Base-by-base conservation (phyloP, 2,888 invertebrate genomes). In the Chrysolina oricalcia region DNA sequence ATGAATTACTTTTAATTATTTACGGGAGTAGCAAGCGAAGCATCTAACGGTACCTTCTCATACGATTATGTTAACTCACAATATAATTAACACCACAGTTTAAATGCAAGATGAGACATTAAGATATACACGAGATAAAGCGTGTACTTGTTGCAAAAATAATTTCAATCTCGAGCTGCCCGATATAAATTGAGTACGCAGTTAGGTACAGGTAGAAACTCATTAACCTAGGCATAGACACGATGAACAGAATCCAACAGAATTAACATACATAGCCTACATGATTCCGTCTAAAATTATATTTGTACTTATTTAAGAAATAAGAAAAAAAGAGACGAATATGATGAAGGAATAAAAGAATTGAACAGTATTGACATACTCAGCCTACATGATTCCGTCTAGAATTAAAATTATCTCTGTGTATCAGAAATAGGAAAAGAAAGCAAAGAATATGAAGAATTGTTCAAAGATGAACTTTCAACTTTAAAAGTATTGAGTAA, bases 31-130 rank as follows among this genome's bases (percentile, higher is more conserved):
- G 66, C 53, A 70, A 71, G 64, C 70, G 65, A 70, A 67, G 66
- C 68, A 67, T 72, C 73, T 79, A 80, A 76, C 80, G 75, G 80
- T 77, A 50, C 40, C 40, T 71, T 70, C 73, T 63, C 75, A 73
- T 79, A 75, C 75, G 78, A 75, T 77, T 75, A 79, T 73, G 73
- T 79, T 79, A 75, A 75, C 78, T 75, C 70, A 59, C 70, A 72
- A 77, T 76, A 76, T 78, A 78, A 78, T 78, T 75, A 78, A 78
- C 76, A 76, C 75, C 68, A 72, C 66, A 72, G 66, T 75, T 76
- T 75, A 75, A 73, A 71, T 72, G 70, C 74, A 67, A 63, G 76
- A 78, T 78, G 67, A 64, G 50, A 70, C 75, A 78, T 78, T 78
- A 78, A 78, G 78, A 78, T 78, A 66, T 70, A 59, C 70, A 62